These are phyloP conservation scores for Cydia pomonella DNA, from an alignment of 1,140 invertebrate genomes.

Conservation along the genomic window DNA sequence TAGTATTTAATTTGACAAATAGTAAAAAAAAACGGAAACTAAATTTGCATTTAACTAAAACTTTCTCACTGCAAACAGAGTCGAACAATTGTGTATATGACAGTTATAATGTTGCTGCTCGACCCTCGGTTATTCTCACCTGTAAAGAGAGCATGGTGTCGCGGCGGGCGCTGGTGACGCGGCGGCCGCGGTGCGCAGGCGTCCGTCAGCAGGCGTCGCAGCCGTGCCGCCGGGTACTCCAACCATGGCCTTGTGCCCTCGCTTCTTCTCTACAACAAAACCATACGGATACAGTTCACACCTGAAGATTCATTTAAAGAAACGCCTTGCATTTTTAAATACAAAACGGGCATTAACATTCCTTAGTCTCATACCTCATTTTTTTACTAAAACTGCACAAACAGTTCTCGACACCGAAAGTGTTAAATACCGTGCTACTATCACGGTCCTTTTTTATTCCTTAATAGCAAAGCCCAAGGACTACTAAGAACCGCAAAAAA, in stretches of 20 bases:
- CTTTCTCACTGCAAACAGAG: background rate
- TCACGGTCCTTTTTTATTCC: background rate
- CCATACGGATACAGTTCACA: background rate
- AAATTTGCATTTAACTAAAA: no score
- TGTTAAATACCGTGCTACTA: background rate
- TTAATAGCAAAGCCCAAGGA: background rate
- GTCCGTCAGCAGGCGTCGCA: conserved; percentile 57
- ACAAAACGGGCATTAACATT: no score
- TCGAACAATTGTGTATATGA: background rate
- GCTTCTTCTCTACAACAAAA: conserved; percentile 47
- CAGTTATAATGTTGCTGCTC: background rate
- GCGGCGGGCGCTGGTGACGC: conserved; percentile 33
- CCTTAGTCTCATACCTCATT: no score
- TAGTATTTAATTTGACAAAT: no score
- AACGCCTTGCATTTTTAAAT: no score
- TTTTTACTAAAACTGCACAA: no score
- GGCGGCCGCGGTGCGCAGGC: conserved; percentile 48
- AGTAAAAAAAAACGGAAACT: no score
- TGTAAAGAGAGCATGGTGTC: conserved; percentile 41
- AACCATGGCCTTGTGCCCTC: conserved; percentile 55
- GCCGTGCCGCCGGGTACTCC: conserved; percentile 64
- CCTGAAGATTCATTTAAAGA: background rate
- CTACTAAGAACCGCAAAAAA: background rate
- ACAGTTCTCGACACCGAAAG: background rate
- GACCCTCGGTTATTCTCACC: conserved; percentile 20